Evolutionary conservation across 2,797 vertebrate genomes (phyloP).

Genomic region (Tragopan temminckii): DNA sequence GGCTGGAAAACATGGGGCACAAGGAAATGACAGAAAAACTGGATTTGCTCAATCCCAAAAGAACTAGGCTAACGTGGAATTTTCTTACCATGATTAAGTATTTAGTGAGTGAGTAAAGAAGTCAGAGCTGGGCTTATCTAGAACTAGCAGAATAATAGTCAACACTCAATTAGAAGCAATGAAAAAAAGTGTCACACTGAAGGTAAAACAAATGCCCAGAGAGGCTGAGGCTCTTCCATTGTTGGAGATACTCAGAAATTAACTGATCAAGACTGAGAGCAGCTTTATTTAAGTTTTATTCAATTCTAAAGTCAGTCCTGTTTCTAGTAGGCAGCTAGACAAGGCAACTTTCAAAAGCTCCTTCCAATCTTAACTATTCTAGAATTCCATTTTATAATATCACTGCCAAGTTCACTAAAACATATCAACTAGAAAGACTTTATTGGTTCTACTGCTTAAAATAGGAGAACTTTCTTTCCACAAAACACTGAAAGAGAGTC

Average conservation of each 20-base stretch:
- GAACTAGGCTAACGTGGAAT: not conserved
- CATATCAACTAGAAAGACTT: not conserved
- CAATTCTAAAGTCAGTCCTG: not conserved
- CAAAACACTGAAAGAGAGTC: not conserved
- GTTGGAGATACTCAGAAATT: not conserved
- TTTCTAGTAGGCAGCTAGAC: not conserved
- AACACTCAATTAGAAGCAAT: not conserved
- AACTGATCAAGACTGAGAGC: not conserved
- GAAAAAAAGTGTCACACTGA: not conserved
- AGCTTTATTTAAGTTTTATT: not conserved
- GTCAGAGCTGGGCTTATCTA: not conserved
- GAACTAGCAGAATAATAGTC: not conserved
- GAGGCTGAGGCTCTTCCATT: not conserved
- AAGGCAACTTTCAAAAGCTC: rapidly evolving
- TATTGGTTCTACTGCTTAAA: not conserved
- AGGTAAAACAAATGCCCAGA: not conserved
- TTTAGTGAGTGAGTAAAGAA: not conserved
- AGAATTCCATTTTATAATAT: not conserved
- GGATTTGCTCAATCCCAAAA: not conserved
- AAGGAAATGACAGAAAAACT: not conserved
- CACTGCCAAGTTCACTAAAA: not conserved
- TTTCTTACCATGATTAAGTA: not conserved
- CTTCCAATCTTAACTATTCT: not conserved
- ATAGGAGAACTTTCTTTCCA: not conserved
- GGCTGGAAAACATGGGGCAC: rapidly evolving